Evolutionary conservation across 2,888 invertebrate species (phyloP).

Genomic region (Trimorus sp.): DNA sequence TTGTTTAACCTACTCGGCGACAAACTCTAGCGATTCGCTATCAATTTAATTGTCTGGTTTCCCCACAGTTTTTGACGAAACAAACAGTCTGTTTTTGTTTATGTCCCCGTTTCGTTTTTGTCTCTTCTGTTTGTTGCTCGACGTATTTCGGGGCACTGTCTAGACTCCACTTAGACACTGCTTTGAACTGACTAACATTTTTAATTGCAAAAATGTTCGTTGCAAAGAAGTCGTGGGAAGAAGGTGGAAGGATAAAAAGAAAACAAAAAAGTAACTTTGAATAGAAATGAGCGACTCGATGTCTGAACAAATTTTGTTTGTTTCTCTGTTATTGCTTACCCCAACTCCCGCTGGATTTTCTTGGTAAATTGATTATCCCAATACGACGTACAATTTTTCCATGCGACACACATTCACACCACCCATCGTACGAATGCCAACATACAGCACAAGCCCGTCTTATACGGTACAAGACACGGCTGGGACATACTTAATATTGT

Average conservation of each 20-base stretch:
- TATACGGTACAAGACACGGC: slow-evolving; percentile 79
- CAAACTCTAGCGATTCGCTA: slow-evolving; percentile 6
- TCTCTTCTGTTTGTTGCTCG: neutral
- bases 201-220: neutral
- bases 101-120: no score
- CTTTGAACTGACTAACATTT: neutral
- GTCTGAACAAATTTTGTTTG: slow-evolving; percentile 80
- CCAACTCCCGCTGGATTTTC: slow-evolving; percentile 81
- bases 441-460: slow-evolving; percentile 77
- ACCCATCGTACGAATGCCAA: slow-evolving; percentile 59
- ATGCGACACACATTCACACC: slow-evolving; percentile 63
- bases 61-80: no score
- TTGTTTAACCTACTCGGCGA: slow-evolving; percentile 9
- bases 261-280: slow-evolving; percentile 59
- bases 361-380: slow-evolving; percentile 82
- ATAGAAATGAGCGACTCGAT: slow-evolving; percentile 71
- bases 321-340: slow-evolving; percentile 82
- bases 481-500: slow-evolving; percentile 63
- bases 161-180: slow-evolving; percentile 76
- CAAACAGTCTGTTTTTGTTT: no score
- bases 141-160: slow-evolving; percentile 70
- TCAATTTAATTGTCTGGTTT: neutral
- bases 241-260: slow-evolving; percentile 19
- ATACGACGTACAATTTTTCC: slow-evolving; percentile 73
- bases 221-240: neutral